A percentile compares a stretch with the other conserved stretches of the same genome.
Evolutionary conservation across 2,113 vertebrate genomes (phyloP).

Genomic region (Manacus vitellinus): DNA sequence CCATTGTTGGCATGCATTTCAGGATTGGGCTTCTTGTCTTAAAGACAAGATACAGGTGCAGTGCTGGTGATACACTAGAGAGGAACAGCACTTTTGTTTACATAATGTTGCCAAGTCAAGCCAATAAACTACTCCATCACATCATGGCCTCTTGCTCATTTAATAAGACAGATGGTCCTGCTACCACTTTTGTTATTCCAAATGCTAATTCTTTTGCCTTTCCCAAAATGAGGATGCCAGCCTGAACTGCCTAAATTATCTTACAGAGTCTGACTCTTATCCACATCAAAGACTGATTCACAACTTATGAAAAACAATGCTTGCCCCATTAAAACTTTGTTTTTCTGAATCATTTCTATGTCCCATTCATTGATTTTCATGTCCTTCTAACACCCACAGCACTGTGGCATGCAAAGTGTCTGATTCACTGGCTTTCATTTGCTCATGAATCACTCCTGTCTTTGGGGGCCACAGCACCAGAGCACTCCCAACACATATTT

Average conservation of each 20-base stretch:
- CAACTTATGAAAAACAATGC: background rate
- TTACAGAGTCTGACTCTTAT: background rate
- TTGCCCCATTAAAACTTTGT: background rate
- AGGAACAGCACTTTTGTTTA: background rate
- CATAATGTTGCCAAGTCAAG: background rate
- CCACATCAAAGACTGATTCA: background rate
- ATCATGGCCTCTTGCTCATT: background rate
- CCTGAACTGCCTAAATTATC: background rate
- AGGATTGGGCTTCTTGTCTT: background rate
- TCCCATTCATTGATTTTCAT: background rate
- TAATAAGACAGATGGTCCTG: background rate
- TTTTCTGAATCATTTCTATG: background rate
- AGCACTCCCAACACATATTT: background rate
- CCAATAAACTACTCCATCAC: background rate
- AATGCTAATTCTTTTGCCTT: background rate
- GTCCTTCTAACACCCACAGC: background rate
- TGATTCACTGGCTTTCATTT: background rate
- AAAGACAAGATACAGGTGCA: background rate
- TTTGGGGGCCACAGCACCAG: background rate
- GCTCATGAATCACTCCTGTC: rapidly evolving
- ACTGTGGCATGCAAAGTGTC: rapidly evolving
- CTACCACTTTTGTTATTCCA: background rate
- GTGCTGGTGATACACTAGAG: rapidly evolving
- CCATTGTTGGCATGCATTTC: rapidly evolving
- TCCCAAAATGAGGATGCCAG: rapidly evolving